Percentiles rank a stretch among this genome's conserved stretches.
These are phyloP conservation scores for Eublepharis macularius DNA, from an alignment of 2,113 vertebrate genomes.

Conservation along the genomic window DNA sequence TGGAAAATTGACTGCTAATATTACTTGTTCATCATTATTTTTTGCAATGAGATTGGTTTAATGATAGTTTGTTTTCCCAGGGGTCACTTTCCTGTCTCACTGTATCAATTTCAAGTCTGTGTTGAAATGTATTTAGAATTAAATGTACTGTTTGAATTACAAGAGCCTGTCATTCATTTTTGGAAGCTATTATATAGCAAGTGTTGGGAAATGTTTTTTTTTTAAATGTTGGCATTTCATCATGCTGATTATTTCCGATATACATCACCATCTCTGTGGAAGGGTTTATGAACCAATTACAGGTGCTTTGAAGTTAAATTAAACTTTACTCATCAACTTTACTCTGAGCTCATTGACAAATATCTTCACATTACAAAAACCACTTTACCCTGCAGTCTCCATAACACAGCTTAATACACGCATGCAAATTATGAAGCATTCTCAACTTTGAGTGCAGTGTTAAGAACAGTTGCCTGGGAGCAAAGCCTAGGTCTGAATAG, in stretches of 20 bases:
- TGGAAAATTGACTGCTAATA: slow-evolving; percentile 4
- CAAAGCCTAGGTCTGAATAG: too few species aligned
- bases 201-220: neutral
- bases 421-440: neutral
- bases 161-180: neutral
- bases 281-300: slow-evolving; percentile 22
- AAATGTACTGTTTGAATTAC: slow-evolving; percentile 16
- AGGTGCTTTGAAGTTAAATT: slow-evolving; percentile 18
- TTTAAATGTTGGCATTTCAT: slow-evolving; percentile 1
- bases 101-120: neutral
- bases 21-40: slow-evolving; percentile 18
- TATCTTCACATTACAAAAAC: neutral
- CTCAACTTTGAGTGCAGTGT: neutral
- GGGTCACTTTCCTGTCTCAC: neutral
- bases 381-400: neutral
- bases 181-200: neutral
- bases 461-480: too few species aligned
- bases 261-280: neutral
- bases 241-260: neutral
- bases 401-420: neutral
- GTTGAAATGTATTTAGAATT: slow-evolving; percentile 10
- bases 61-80: slow-evolving; percentile 3
- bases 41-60: neutral
- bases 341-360: neutral
- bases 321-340: neutral